Base-by-base conservation (phyloP, 2,113 vertebrate genomes). In the Bubo blakistoni region DNA sequence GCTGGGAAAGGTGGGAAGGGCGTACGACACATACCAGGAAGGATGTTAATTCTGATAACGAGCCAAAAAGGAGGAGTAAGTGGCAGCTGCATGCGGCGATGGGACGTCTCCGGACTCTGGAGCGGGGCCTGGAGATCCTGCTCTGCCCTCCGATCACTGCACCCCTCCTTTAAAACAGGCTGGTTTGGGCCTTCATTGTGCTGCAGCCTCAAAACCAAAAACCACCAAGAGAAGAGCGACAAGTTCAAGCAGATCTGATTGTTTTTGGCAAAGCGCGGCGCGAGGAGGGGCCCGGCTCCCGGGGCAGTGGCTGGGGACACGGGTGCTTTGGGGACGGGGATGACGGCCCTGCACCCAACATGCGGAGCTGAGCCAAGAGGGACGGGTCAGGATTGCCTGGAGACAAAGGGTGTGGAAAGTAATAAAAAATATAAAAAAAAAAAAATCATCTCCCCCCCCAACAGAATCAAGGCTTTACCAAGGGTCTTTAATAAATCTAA, bases 71-170 rank as follows among this genome's bases (percentile, higher is more conserved):
- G 55, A 71, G 36, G 46, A 29, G 44, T 22, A n/a, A 44, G 38
- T 14, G 2, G 38, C 47, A 42, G 62, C 51, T 15, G 27, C 42
- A 4, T 1, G 3, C 3, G 9, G 51, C 8, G 6, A 36, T 7
- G 52, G 34, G 44, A 59, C 3, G 2, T 16, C 13, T 70, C 10
- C 0, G 2, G 54, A 6, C 18, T 18, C 7, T 2, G 1, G 54
- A 16, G 74, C 5, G 1, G 29, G 34, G 16, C 55, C 51, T 24
- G 32, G 38, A 46, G 40, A n/a, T 25, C 25, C 55, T 30, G 25
- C 46, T n/a, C 36, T 29, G 11, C 79, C 42, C 13, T 36, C 34
- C 22, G 21, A 36, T 25, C 14, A 9, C 58, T 59, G 34, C 58
- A 59, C 34, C 22, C 58, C 57, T n/a, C 34, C 10, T 36, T n/a